Evolutionary conservation across 2,797 vertebrate genomes (phyloP).

Genomic region (Oreonectes daqikongensis): DNA sequence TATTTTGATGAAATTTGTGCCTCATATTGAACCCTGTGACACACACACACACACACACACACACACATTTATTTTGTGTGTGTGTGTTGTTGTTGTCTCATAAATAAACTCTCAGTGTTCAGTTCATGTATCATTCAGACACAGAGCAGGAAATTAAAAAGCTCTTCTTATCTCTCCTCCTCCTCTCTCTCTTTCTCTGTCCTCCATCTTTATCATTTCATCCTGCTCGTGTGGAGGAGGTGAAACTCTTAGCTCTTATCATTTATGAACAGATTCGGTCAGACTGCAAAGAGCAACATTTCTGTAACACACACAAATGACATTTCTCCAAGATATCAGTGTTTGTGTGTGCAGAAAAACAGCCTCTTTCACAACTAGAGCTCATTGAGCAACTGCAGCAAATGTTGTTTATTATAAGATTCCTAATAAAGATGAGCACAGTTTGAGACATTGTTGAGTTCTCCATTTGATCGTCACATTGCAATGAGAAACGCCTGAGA

Average conservation of each 20-base stretch:
- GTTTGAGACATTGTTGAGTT: no score
- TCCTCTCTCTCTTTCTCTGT: conserved; percentile 32
- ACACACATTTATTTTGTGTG: conserved; percentile 5
- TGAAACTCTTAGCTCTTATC: background rate
- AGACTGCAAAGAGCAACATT: background rate
- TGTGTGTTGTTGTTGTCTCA: conserved; percentile 32
- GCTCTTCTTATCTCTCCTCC: conserved; percentile 49
- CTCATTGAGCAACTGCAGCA: no score
- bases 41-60: background rate
- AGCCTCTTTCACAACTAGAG: no score
- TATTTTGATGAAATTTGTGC: background rate
- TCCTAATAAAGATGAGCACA: no score
- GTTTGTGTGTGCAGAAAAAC: no score
- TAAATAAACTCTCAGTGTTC: conserved; percentile 53
- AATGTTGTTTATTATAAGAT: no score
- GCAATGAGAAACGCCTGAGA: no score
- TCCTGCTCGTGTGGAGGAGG: conserved; percentile 4
- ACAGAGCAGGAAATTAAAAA: conserved; percentile 74
- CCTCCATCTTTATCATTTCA: conserved; percentile 21
- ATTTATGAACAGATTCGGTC: conserved; percentile 57
- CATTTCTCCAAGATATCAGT: no score
- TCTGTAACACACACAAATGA: background rate
- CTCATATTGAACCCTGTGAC: background rate
- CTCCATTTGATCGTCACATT: no score
- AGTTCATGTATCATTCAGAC: conserved; percentile 62